A percentile compares a stretch with the other conserved stretches of the same genome.
Conservation (phyloP, 2,113 vertebrate species). For the Cyprinodon tularosa region DNA sequence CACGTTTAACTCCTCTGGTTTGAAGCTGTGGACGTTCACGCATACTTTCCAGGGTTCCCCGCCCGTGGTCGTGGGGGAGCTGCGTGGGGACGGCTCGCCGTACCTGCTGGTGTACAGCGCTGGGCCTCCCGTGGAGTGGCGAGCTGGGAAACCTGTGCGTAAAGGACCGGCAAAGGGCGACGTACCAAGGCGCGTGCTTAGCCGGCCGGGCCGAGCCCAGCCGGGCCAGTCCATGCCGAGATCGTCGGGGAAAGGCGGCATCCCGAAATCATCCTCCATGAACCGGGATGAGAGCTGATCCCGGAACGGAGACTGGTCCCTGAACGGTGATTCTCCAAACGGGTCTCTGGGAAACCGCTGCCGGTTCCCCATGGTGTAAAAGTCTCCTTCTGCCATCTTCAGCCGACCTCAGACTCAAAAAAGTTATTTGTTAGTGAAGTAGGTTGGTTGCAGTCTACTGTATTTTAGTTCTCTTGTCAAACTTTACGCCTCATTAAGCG, state of each 20-base stretch:
- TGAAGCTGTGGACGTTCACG: conserved; percentile 97
- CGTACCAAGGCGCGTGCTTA: conserved; percentile 78
- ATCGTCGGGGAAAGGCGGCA: conserved; percentile 89
- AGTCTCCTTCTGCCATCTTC: conserved; percentile 93
- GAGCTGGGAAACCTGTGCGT: conserved; percentile 81
- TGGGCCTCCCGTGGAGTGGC: conserved; percentile 76
- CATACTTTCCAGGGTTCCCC: conserved; percentile 98
- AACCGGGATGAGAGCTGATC: conserved; percentile 89
- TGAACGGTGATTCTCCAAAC: conserved; percentile 85
- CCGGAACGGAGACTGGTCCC: conserved; percentile 80
- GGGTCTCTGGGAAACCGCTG: conserved; percentile 87
- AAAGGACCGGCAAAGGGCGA: conserved; percentile 86
- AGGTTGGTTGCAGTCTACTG: background rate
- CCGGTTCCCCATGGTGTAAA: conserved; percentile 80
- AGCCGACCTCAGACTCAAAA: conserved; percentile 9
- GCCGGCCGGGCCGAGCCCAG: conserved; percentile 89
- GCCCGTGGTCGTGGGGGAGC: conserved; percentile 77
- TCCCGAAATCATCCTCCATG: conserved; percentile 93
- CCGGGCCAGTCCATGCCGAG: conserved; percentile 92
- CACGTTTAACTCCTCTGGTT: conserved; percentile 89
- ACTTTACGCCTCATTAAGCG: conserved; percentile 9
- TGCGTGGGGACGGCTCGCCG: conserved; percentile 83
- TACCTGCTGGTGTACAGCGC: conserved; percentile 81
- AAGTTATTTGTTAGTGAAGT: conserved; percentile 1
- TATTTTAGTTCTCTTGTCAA: background rate